Evolutionary conservation across 2,888 invertebrate species (phyloP).

Genomic region (Clivina fossor): DNA sequence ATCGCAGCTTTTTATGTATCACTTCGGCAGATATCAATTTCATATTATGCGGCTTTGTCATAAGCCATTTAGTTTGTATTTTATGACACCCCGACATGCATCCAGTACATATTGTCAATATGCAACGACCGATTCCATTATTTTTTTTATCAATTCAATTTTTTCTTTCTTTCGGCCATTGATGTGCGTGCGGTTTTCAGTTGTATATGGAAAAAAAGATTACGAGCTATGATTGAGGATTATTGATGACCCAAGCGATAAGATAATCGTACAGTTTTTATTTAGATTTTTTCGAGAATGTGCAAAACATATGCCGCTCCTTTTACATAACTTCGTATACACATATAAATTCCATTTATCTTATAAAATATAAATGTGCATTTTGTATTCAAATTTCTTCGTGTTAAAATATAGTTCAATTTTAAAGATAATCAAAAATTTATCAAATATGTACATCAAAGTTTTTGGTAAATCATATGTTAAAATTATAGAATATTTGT

Average conservation of each 20-base stretch:
- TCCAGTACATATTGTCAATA: conserved; percentile 28
- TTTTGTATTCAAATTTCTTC: too few relatives aligned
- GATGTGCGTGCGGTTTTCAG: conserved; percentile 14
- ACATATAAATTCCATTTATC: too few relatives aligned
- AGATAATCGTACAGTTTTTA: conserved; percentile 22
- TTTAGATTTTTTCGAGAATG: neutral
- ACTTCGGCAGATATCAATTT: conserved; percentile 48
- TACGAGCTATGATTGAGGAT: conserved; percentile 14
- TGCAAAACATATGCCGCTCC: neutral
- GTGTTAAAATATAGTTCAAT: too few relatives aligned
- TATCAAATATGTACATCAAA: too few relatives aligned
- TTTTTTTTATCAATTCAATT: conserved; percentile 31
- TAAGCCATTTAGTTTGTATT: conserved; percentile 53
- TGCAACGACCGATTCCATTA: conserved; percentile 3
- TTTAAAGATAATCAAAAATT: too few relatives aligned
- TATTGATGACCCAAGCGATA: conserved; percentile 23
- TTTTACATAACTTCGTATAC: too few relatives aligned
- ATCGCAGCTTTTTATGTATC: conserved; percentile 44
- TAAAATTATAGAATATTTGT: too few relatives aligned
- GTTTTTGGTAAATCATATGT: too few relatives aligned
- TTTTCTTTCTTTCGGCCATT: conserved; percentile 11
- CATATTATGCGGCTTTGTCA: conserved; percentile 51
- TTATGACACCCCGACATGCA: conserved; percentile 44
- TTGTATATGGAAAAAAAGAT: conserved; percentile 14
- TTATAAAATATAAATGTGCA: too few relatives aligned